Percentiles rank a stretch among this genome's conserved stretches.
Evolutionary conservation across 2,888 invertebrate genomes (phyloP).

Genomic region (Tolmerus cingulatus): DNA sequence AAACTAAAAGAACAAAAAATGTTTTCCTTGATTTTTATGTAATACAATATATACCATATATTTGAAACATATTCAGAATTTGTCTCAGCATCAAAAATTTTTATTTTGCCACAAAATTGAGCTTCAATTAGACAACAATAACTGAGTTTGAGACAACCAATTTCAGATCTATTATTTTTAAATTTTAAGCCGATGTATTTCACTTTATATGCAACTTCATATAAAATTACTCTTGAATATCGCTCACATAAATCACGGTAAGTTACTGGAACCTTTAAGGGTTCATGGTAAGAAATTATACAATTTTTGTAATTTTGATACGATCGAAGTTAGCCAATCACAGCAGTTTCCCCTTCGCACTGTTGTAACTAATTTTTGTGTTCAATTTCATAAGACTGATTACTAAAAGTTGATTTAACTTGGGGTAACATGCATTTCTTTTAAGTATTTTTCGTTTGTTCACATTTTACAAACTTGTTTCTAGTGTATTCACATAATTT

Average conservation of each 20-base stretch:
- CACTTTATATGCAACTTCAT: too few species aligned
- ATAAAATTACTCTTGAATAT: too few species aligned
- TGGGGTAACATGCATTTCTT: background rate
- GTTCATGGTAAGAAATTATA: too few species aligned
- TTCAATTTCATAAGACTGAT: constrained; percentile 31
- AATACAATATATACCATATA: background rate
- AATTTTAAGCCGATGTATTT: too few species aligned
- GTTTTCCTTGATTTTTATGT: background rate
- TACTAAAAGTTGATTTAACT: background rate
- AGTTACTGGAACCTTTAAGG: too few species aligned
- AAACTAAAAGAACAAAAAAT: background rate
- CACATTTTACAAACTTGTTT: background rate
- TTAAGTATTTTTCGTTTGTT: background rate
- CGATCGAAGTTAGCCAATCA: background rate
- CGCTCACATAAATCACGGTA: too few species aligned
- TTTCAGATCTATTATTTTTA: too few species aligned
- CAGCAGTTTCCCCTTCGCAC: background rate
- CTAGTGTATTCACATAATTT: constrained; percentile 10
- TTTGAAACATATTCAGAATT: too few species aligned
- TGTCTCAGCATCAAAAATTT: too few species aligned
- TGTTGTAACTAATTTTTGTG: constrained; percentile 9
- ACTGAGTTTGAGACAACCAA: too few species aligned
- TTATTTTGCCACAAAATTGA: too few species aligned
- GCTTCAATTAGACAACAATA: too few species aligned
- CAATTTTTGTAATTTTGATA: background rate